Evolutionary conservation across 2,888 invertebrate species (phyloP).

Genomic region (Sphecodes monilicornis): DNA sequence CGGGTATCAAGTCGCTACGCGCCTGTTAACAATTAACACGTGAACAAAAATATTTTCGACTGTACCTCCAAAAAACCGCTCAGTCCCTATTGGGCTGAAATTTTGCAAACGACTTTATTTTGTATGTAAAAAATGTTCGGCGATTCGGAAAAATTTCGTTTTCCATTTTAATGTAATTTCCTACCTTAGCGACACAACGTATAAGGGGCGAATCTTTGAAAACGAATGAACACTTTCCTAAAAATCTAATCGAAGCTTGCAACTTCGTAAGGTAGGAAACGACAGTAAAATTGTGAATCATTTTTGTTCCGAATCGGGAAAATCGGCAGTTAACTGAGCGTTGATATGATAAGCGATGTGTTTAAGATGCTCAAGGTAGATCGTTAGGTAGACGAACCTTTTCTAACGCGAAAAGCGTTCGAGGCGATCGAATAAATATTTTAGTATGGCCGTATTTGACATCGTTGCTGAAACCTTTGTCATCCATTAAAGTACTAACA

Average conservation of each 20-base stretch:
- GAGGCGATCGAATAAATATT: constrained; percentile 96
- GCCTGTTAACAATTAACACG: constrained; percentile 83
- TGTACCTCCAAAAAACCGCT: too few species aligned
- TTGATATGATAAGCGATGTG: background rate
- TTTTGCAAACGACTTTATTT: too few species aligned
- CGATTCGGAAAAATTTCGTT: background rate
- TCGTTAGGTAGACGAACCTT: constrained; percentile 83
- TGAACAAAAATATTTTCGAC: background rate
- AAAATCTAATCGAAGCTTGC: too few species aligned
- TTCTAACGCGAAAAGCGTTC: constrained; percentile 95
- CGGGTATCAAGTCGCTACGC: constrained; percentile 94
- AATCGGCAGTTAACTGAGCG: too few species aligned
- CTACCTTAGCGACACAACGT: too few species aligned
- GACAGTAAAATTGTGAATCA: too few species aligned
- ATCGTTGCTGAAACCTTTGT: constrained; percentile 91
- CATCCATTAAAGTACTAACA: constrained; percentile 93
- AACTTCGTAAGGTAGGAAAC: too few species aligned
- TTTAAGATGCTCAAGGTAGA: background rate
- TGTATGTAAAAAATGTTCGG: background rate
- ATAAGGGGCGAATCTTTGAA: too few species aligned
- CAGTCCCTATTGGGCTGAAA: too few species aligned
- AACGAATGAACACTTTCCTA: too few species aligned
- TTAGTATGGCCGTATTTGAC: constrained; percentile 98
- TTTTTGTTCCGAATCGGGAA: too few species aligned
- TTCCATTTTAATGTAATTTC: too few species aligned